Base-by-base conservation (phyloP, 1,140 invertebrate species). In the Lucilia cuprina region DNA sequence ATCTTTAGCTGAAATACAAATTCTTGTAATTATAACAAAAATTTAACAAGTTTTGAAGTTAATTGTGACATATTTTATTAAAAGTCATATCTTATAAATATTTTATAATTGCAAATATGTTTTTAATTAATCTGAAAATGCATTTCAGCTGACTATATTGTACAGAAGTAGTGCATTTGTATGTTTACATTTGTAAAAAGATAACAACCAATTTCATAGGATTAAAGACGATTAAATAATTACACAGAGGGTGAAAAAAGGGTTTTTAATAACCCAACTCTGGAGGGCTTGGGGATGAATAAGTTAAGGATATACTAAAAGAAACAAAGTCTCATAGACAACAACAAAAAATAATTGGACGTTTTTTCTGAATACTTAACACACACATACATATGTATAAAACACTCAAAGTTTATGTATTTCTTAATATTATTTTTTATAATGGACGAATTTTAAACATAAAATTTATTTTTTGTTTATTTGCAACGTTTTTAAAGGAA, bases 201-300 rank as follows among this genome's bases (percentile, higher is more conserved):
- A 80, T 10, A 77, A 80, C 77, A 80, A 80, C 77, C 77, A 21
- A 50, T 80, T 49, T 49, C 41, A 80, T 21, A 80, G n/a, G 41
- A 80, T 80, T 80, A 80, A 50, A 50, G 25, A 80, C 41, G 65
- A 21, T 70, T 70, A 70, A 10, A 70, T 25, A 19, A 8, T 21
- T 25, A 70, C 7, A 70, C 2, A n/a, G 8, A 70, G 5, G 25
- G 25, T 25, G n/a, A 70, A n/a, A 70, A 21, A 70, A 70, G 4
- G n/a, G 65, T 21, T 70, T 70, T 25, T 25, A 70, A 21, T 19
- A 70, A 70, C 65, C 65, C 65, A 70, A 70, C 21, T 21, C 19
- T 70, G 77, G 77, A 50, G 41, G 74, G 74, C 2, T 13, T 21
- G 5, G 5, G 74, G 74, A 19, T 41, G 3, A 14, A 35, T 77